A percentile compares a stretch with the other conserved stretches of the same genome.
Evolutionary conservation across 92 coral and sea anemone species (phyloP).

Genomic region (Paragorgia papillata): DNA sequence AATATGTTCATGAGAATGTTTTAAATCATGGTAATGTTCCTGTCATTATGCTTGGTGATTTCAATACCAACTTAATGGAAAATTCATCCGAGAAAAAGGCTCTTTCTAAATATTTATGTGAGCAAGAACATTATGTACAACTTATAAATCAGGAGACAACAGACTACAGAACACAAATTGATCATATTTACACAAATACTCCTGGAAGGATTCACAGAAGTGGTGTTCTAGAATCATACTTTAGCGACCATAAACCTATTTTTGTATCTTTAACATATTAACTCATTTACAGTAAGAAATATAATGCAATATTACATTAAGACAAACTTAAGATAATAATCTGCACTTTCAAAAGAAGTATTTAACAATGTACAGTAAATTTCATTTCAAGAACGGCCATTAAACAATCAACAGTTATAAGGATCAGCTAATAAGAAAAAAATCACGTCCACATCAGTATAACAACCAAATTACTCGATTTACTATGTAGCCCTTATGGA

Average conservation of each 20-base stretch:
- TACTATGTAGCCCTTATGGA: too few species aligned
- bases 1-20: slow-evolving; percentile 41
- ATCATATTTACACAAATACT: slow-evolving; percentile 60
- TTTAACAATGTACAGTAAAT: too few species aligned
- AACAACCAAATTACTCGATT: too few species aligned
- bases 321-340: too few species aligned
- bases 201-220: slow-evolving; percentile 48
- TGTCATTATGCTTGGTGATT: slow-evolving; percentile 56
- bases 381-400: too few species aligned
- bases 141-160: slow-evolving; percentile 57
- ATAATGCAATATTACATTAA: too few species aligned
- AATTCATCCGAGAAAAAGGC: slow-evolving; percentile 29
- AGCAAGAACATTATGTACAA: slow-evolving; percentile 60
- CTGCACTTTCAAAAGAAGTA: too few species aligned
- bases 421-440: too few species aligned
- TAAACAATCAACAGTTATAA: too few species aligned
- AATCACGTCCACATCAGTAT: too few species aligned
- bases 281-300: too few species aligned
- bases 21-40: background rate
- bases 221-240: slow-evolving; percentile 69
- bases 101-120: slow-evolving; percentile 47
- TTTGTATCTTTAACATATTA: slow-evolving; percentile 56
- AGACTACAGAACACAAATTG: slow-evolving; percentile 53
- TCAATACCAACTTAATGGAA: slow-evolving; percentile 58
- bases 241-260: slow-evolving; percentile 72